A percentile compares a stretch with the other conserved stretches of the same genome.
Conservation (phyloP, 2,113 vertebrate species). For the Clinocottus analis region DNA sequence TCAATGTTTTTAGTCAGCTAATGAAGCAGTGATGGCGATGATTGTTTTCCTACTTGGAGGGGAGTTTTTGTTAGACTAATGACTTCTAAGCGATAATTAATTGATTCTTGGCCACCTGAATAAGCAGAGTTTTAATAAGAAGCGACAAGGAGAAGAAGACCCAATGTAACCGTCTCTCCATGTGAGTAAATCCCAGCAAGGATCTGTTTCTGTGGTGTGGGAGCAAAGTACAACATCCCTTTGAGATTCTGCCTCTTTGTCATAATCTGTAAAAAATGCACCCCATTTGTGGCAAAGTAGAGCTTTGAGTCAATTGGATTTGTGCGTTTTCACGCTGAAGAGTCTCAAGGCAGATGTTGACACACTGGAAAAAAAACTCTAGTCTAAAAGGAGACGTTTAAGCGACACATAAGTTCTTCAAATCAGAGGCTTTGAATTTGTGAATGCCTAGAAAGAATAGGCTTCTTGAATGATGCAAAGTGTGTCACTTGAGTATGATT, state of each 20-base stretch:
- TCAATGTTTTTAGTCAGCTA: constrained; percentile 79
- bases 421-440: constrained; percentile 2
- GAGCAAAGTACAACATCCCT: not conserved
- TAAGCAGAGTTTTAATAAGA: constrained; percentile 90
- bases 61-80: constrained; percentile 87
- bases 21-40: constrained; percentile 87
- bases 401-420: not conserved
- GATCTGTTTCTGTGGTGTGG: not conserved
- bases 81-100: constrained; percentile 87
- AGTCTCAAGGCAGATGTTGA: constrained; percentile 5
- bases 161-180: constrained; percentile 75
- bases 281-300: not conserved
- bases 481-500: not conserved
- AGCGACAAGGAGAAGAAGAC: constrained; percentile 85
- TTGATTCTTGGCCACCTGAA: constrained; percentile 89
- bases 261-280: not conserved
- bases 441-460: not conserved
- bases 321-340: not conserved
- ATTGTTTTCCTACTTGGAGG: constrained; percentile 86
- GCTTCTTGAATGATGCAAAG: not conserved
- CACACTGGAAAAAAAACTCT: not conserved
- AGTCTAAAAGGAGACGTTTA: not conserved
- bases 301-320: not conserved
- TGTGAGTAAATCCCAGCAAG: constrained; percentile 72
- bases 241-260: not conserved